Base-by-base conservation (phyloP, 1,140 invertebrate genomes). In the Dryas iulia region DNA sequence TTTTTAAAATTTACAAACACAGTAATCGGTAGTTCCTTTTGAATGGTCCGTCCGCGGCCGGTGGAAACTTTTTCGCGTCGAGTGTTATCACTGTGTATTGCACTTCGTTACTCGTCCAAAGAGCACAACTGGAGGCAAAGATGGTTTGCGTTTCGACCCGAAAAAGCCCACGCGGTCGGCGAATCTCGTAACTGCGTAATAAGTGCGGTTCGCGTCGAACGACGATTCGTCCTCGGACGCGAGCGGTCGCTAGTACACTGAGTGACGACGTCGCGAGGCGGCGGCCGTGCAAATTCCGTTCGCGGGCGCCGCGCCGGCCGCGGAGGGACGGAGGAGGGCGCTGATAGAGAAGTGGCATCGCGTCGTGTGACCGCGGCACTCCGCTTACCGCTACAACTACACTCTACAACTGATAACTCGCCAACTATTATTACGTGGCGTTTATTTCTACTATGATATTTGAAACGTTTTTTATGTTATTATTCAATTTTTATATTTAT, bases 171-270 rank as follows among this genome's bases (percentile, higher is more conserved):
- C 87, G 89, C 89, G 87, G 89, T 88, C 75, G 76, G 75, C 75
- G 77, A 76, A 81, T 74, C 73, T 87, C 73, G 81, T 72, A 79
- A 90, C 87, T 91, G 89, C 89, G 89, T 91, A 91, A 87, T 90
- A 91, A 90, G 83, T 80, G 69, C 63, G 67, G 71, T 74, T 73
- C 78, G 77, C 82, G 82, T 73, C 64, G 62, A 72, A 77, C 82
- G 70, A 62, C 77, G 66, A 71, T 61, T 76, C 86, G 86, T 86
- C 84, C 79, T 86, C 78, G 62, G 58, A 76, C 79, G 81, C 82
- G 80, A 79, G 67, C 86, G 83, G 84, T 90, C 87, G 83, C 82
- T 86, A 86, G 87, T 85, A 89, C 84, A 91, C 87, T 91, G 85
- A 87, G 76, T 59, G 76, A 78, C 72, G 78, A 66, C 65, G 59